Percentiles rank a stretch among this genome's conserved stretches.
phyloP scores from a whole-genome alignment of 2,113 vertebrate genomes.

The Panthera leo region DNA sequence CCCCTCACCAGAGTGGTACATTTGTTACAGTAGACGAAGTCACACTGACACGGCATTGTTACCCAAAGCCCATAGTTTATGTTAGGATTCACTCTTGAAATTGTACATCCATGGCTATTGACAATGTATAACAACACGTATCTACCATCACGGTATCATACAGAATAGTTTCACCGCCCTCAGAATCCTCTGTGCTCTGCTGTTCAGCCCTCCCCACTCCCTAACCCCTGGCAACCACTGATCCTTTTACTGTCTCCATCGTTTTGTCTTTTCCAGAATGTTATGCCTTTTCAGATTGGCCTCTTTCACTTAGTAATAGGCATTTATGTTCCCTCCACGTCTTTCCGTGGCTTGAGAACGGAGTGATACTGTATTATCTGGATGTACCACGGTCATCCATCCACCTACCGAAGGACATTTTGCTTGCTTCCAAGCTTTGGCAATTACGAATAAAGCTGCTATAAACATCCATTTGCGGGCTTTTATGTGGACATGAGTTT shows the following conservation, averaged over 20 bases:
- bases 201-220: rapidly evolving
- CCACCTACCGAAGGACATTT: background rate
- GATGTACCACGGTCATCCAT: background rate
- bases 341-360: background rate
- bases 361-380: background rate
- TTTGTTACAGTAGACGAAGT: background rate
- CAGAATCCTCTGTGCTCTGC: background rate
- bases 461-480: background rate
- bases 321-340: background rate
- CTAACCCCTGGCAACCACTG: background rate
- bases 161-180: background rate
- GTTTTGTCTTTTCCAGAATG: background rate
- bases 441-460: background rate
- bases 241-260: background rate
- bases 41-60: background rate
- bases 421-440: background rate
- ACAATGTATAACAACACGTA: background rate
- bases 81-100: background rate
- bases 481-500: background rate
- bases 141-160: background rate
- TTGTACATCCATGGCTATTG: background rate
- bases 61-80: background rate
- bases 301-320: background rate
- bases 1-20: background rate
- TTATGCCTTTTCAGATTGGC: background rate